Evolutionary conservation across 2,797 vertebrate genomes (phyloP).

Genomic region (Myotis myotis): DNA sequence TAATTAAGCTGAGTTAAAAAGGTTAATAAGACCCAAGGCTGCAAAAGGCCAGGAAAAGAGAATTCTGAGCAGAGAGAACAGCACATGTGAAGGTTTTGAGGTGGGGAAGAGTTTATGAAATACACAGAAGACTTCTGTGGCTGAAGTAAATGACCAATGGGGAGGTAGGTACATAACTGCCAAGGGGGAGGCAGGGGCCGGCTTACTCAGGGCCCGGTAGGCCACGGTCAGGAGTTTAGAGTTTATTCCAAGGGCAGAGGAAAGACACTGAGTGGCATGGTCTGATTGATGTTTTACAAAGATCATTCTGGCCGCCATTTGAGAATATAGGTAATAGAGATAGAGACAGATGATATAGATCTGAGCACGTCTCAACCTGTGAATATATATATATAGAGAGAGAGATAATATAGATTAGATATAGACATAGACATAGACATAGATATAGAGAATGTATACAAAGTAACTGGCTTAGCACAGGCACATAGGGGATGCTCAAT

Average conservation of each 20-base stretch:
- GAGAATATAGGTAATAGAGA: background rate
- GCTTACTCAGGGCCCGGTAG: background rate
- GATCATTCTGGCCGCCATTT: background rate
- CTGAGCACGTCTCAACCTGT: no score
- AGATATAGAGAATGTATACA: background rate
- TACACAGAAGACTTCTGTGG: background rate
- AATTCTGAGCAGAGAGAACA: background rate
- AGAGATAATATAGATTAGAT: background rate
- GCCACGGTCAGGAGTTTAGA: background rate
- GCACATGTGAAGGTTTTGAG: background rate
- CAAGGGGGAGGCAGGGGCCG: background rate
- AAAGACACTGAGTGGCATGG: background rate
- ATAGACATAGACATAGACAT: background rate
- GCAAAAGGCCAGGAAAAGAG: conserved; percentile 10
- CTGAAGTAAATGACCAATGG: background rate
- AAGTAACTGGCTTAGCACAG: background rate
- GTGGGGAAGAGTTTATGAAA: background rate
- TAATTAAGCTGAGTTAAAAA: background rate
- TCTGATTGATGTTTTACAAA: background rate
- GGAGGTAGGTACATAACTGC: background rate
- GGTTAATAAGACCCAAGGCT: background rate
- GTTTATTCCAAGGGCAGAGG: conserved; percentile 11
- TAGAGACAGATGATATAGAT: background rate
- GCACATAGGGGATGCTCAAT: background rate
- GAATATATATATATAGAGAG: background rate